Conservation (phyloP, 2,888 invertebrate species). For the Coenonympha arcania region DNA sequence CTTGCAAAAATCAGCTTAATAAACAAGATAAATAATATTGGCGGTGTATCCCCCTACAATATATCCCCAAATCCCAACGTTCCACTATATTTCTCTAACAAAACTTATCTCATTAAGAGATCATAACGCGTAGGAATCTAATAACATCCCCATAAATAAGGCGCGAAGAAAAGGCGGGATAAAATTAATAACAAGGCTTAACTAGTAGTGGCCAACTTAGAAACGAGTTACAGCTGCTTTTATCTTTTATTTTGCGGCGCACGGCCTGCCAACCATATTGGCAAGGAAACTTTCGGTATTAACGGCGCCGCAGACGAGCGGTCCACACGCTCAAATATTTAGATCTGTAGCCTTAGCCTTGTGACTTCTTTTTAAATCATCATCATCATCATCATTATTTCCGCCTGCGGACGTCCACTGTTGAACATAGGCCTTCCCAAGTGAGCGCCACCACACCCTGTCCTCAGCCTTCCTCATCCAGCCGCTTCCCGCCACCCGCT, state of each 20-base stretch:
- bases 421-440: too few relatives aligned
- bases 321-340: neutral
- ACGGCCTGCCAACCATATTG: slow-evolving; percentile 44
- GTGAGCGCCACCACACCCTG: too few relatives aligned
- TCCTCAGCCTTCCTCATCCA: too few relatives aligned
- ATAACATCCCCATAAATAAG: slow-evolving; percentile 31
- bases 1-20: too few relatives aligned
- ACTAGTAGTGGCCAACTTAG: slow-evolving; percentile 43
- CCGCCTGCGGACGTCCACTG: too few relatives aligned
- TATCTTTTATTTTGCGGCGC: slow-evolving; percentile 51
- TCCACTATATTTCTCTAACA: slow-evolving; percentile 2
- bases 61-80: neutral
- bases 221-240: slow-evolving; percentile 45
- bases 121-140: slow-evolving; percentile 30
- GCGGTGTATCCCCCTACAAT: neutral
- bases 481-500: too few relatives aligned
- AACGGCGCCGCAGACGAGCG: slow-evolving; percentile 33
- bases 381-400: too few relatives aligned
- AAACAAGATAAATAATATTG: neutral
- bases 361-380: too few relatives aligned
- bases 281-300: slow-evolving; percentile 50
- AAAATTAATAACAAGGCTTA: slow-evolving; percentile 41
- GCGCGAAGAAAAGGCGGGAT: slow-evolving; percentile 30
- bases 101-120: slow-evolving; percentile 26
- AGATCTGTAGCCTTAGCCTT: too few relatives aligned